Conservation (phyloP, 2,113 vertebrate species). For the Stegastes partitus region DNA sequence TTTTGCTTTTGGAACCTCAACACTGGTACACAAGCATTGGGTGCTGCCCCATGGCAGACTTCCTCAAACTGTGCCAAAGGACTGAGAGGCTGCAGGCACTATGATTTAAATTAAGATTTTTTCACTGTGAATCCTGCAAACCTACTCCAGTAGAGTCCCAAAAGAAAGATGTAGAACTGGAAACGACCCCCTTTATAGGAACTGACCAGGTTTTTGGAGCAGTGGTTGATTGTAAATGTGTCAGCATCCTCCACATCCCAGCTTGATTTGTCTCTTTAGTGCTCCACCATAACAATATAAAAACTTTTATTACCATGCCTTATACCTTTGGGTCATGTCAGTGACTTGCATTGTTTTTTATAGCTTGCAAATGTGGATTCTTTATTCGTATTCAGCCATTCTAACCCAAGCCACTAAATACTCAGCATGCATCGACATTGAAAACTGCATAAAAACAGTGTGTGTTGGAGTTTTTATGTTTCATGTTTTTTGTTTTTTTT, state of each 20-base stretch:
- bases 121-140: too few species aligned
- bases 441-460: background rate
- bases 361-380: slow-evolving; percentile 28
- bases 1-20: too few species aligned
- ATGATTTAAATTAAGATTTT: too few species aligned
- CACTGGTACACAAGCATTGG: too few species aligned
- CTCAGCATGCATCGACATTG: background rate
- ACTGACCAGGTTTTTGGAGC: slow-evolving; percentile 7
- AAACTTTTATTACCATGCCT: slow-evolving; percentile 22
- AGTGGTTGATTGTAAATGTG: slow-evolving; percentile 24
- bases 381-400: background rate
- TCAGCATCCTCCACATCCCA: slow-evolving; percentile 5
- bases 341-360: slow-evolving; percentile 20
- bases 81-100: too few species aligned
- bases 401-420: background rate
- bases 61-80: too few species aligned
- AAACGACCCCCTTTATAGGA: background rate
- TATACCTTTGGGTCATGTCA: slow-evolving; percentile 18
- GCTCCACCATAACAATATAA: slow-evolving; percentile 36
- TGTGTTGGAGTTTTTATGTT: background rate
- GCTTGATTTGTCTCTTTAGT: slow-evolving; percentile 26
- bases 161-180: too few species aligned
- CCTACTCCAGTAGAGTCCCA: too few species aligned
- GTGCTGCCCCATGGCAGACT: too few species aligned
- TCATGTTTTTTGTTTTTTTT: too few species aligned